Evolutionary conservation across 2,797 vertebrate species (phyloP).

Genomic region (Myioborus miniatus): DNA sequence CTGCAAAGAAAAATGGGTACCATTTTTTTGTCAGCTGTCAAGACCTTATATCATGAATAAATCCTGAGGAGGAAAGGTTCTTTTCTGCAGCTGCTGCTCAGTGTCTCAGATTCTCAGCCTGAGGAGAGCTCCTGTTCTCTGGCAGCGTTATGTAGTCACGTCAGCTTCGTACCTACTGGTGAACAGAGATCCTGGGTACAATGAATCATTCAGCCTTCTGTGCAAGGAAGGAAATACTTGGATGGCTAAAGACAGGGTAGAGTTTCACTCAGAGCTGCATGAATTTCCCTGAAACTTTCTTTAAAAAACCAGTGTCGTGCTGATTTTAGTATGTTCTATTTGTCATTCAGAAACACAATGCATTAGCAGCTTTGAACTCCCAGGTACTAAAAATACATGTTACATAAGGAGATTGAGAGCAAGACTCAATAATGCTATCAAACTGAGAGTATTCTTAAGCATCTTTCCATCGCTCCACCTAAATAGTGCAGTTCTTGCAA

Average conservation of each 20-base stretch:
- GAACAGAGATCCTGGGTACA: conserved; percentile 66
- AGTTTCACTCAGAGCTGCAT: conserved; percentile 72
- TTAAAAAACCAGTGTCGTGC: conserved; percentile 69
- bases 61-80: conserved; percentile 65
- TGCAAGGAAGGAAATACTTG: conserved; percentile 75
- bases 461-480: conserved; percentile 55
- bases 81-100: conserved; percentile 28
- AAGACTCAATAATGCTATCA: conserved; percentile 71
- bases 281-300: conserved; percentile 70
- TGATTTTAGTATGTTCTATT: conserved; percentile 76
- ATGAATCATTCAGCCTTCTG: conserved; percentile 76
- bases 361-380: conserved; percentile 76
- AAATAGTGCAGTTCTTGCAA: conserved; percentile 66
- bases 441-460: conserved; percentile 64
- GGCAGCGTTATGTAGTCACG: conserved; percentile 50
- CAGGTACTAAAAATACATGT: conserved; percentile 76
- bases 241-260: conserved; percentile 68
- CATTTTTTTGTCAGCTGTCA: conserved; percentile 37
- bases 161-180: conserved; percentile 54
- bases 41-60: conserved; percentile 55
- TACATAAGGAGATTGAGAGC: conserved; percentile 73
- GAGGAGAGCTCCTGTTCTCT: conserved; percentile 71
- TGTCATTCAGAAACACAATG: conserved; percentile 78
- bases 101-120: conserved; percentile 45
- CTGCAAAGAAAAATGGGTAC: conserved; percentile 50